These are phyloP conservation scores for Siderastrea radians DNA, from an alignment of 92 coral and sea anemone genomes.

Conservation along the genomic window DNA sequence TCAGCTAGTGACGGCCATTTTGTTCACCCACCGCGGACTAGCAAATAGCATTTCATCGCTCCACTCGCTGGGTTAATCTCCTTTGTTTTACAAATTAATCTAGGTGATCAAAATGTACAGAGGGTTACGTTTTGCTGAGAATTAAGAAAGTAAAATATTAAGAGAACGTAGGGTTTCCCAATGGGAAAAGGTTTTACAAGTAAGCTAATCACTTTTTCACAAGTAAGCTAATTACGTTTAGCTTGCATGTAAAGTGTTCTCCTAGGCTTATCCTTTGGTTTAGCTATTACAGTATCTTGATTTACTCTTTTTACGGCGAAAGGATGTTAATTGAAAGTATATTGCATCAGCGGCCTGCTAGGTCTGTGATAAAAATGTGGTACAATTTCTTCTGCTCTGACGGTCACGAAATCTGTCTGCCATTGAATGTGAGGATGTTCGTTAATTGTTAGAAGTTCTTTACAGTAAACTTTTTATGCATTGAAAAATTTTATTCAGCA, in stretches of 20 bases:
- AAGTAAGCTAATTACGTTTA: not conserved
- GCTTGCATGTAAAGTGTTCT: not conserved
- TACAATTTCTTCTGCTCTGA: too few species aligned
- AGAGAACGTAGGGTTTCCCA: not conserved
- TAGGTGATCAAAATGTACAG: not conserved
- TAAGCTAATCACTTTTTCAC: not conserved
- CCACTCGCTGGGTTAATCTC: not conserved
- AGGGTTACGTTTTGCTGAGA: not conserved
- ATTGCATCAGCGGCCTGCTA: not conserved
- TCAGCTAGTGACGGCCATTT: constrained; percentile 28
- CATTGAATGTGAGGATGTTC: too few species aligned
- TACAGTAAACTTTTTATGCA: too few species aligned
- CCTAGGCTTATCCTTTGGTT: not conserved
- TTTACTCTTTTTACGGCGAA: too few species aligned
- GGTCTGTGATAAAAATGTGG: too few species aligned
- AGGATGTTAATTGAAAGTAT: not conserved
- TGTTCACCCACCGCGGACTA: not conserved
- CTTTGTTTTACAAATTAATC: constrained; percentile 11
- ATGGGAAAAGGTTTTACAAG: not conserved
- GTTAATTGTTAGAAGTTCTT: too few species aligned
- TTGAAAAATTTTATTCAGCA: too few species aligned
- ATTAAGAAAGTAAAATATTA: not conserved
- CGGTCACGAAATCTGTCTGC: too few species aligned
- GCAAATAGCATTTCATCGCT: not conserved
- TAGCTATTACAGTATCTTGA: not conserved